These are phyloP conservation scores for Fringilla coelebs DNA, from an alignment of 2,797 vertebrate species.

Conservation along the genomic window DNA sequence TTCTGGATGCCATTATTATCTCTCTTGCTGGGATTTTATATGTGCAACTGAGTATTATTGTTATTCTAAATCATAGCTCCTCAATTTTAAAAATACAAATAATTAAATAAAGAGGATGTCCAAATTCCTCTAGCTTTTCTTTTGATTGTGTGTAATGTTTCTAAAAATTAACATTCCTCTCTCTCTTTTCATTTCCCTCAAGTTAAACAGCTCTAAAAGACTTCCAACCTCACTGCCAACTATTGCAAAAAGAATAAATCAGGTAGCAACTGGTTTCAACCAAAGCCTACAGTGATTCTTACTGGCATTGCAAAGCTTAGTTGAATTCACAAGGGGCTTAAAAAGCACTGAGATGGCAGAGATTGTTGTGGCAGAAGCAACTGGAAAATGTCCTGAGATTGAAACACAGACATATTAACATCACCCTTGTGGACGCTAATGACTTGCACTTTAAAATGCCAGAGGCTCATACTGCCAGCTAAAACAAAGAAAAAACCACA, in stretches of 20 bases:
- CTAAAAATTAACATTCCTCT: background rate
- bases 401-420: conserved; percentile 83
- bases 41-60: background rate
- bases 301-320: conserved; percentile 69
- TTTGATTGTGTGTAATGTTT: background rate
- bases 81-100: background rate
- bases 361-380: conserved; percentile 85
- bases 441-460: conserved; percentile 82
- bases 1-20: background rate
- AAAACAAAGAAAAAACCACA: conserved; percentile 81
- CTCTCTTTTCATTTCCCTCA: background rate
- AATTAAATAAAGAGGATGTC: background rate
- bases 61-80: background rate
- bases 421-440: conserved; percentile 79
- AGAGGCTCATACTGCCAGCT: conserved; percentile 79
- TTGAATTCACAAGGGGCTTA: conserved; percentile 75
- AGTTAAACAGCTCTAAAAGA: background rate
- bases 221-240: conserved; percentile 46
- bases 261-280: conserved; percentile 65
- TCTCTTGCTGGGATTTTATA: background rate
- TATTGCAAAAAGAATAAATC: conserved; percentile 52
- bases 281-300: conserved; percentile 72
- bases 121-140: background rate
- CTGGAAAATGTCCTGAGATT: conserved; percentile 83
- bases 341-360: conserved; percentile 80